Conservation (phyloP, 1,140 invertebrate genomes). For the Battus philenor region DNA sequence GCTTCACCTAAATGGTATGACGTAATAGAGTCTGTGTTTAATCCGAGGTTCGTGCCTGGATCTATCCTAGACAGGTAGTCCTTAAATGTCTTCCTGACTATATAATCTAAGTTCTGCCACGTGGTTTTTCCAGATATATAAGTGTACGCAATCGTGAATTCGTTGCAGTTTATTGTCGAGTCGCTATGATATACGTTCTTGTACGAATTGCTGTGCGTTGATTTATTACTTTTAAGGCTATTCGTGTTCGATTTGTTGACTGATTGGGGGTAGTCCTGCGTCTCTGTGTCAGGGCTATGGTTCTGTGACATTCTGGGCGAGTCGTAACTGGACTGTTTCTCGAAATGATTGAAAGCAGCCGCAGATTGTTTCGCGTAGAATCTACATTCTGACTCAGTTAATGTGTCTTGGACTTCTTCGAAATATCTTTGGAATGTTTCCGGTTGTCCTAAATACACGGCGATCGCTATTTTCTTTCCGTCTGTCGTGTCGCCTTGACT, state of each 20-base stretch:
- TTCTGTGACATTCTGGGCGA: constrained; percentile 67
- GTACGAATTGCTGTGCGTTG: constrained; percentile 75
- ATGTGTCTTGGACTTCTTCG: constrained; percentile 78
- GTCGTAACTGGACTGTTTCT: constrained; percentile 77
- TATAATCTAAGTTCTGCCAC: constrained; percentile 95
- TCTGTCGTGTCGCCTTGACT: constrained; percentile 86
- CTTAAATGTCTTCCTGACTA: constrained; percentile 94
- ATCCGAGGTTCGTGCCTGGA: constrained; percentile 91
- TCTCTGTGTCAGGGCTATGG: constrained; percentile 70
- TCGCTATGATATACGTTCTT: constrained; percentile 74
- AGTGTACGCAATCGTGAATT: constrained; percentile 89
- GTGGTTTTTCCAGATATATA: constrained; percentile 94
- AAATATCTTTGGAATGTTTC: constrained; percentile 85
- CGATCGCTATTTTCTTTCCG: constrained; percentile 89
- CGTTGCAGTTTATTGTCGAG: constrained; percentile 76
- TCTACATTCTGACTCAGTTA: constrained; percentile 76
- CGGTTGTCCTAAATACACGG: constrained; percentile 89
- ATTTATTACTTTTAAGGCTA: constrained; percentile 77
- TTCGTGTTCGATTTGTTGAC: constrained; percentile 74
- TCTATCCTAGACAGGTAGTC: constrained; percentile 96
- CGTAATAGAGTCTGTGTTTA: constrained; percentile 92
- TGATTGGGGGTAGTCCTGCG: constrained; percentile 62
- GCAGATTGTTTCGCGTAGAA: constrained; percentile 72
- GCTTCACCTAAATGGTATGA: constrained; percentile 96
- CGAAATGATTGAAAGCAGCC: constrained; percentile 65